phyloP scores from a whole-genome alignment of 2,888 invertebrate species.

The Agrochola circellaris region DNA sequence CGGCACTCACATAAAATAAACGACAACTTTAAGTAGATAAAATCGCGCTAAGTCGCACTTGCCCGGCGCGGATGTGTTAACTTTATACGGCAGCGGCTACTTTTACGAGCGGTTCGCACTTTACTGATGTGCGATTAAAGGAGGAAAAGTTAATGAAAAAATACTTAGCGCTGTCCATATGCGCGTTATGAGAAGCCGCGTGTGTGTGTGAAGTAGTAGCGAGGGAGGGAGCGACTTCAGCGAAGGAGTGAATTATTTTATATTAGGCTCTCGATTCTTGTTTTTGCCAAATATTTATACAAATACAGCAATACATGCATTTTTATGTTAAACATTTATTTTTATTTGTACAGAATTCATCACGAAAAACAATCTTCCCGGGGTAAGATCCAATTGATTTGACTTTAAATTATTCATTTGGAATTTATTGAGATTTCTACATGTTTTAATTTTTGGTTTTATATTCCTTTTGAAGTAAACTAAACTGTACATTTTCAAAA shows the following conservation, averaged over 20 bases:
- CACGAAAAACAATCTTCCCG: background rate
- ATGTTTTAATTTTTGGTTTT: background rate
- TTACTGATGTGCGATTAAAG: constrained; percentile 62
- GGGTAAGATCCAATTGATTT: background rate
- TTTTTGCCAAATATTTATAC: background rate
- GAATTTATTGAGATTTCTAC: background rate
- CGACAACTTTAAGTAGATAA: constrained; percentile 73
- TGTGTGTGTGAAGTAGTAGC: background rate
- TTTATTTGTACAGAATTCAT: background rate
- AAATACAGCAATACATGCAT: background rate
- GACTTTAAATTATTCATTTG: background rate
- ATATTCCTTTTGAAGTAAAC: background rate
- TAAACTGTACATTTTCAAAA: background rate
- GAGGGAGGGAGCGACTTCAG: background rate
- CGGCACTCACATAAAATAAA: constrained; percentile 72
- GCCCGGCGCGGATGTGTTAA: constrained; percentile 65
- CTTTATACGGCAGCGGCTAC: constrained; percentile 67
- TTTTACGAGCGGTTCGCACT: constrained; percentile 71
- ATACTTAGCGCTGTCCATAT: constrained; percentile 44
- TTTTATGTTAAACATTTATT: background rate
- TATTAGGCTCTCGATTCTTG: background rate
- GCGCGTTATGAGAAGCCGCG: constrained; percentile 4
- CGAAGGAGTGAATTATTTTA: background rate
- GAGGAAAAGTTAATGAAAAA: constrained; percentile 61
- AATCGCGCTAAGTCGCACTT: constrained; percentile 75